phyloP scores from a whole-genome alignment of 92 coral and sea anemone species.

The Hydrozoanthus gracilis region DNA sequence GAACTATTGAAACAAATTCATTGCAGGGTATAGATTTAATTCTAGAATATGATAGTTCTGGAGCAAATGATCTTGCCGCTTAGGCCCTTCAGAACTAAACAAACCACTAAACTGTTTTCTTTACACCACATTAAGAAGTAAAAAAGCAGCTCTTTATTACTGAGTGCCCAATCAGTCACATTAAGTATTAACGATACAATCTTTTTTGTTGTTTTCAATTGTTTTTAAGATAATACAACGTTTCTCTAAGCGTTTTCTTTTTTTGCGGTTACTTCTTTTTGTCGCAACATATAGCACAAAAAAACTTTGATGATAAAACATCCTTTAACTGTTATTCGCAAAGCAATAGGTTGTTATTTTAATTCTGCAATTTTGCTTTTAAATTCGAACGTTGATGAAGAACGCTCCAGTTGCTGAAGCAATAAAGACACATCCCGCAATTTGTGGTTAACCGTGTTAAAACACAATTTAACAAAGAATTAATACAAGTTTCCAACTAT shows the following conservation, averaged over 20 bases:
- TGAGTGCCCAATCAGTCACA: background rate
- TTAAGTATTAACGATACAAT: conserved; percentile 30
- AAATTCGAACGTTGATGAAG: background rate
- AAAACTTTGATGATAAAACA: background rate
- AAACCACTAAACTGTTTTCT: conserved; percentile 11
- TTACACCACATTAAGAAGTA: background rate
- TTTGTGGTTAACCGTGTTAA: conserved; percentile 45
- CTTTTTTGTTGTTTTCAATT: conserved; percentile 23
- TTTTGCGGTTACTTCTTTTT: conserved; percentile 23
- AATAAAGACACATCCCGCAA: background rate
- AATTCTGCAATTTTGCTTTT: background rate
- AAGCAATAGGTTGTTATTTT: background rate
- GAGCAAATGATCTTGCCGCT: background rate
- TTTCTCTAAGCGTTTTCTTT: background rate
- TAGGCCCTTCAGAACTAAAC: conserved; percentile 6
- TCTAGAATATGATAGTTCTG: background rate
- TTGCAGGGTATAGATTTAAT: background rate
- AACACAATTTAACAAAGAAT: conserved; percentile 40
- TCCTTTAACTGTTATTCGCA: background rate
- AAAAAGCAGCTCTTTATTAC: conserved; percentile 15
- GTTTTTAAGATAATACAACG: conserved; percentile 30
- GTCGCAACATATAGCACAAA: background rate
- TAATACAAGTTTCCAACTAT: conserved; percentile 22
- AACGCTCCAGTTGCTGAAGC: conserved; percentile 27
- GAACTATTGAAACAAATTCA: background rate